phyloP scores from a whole-genome alignment of 2,888 invertebrate genomes.

The Diachrysia chrysitis region DNA sequence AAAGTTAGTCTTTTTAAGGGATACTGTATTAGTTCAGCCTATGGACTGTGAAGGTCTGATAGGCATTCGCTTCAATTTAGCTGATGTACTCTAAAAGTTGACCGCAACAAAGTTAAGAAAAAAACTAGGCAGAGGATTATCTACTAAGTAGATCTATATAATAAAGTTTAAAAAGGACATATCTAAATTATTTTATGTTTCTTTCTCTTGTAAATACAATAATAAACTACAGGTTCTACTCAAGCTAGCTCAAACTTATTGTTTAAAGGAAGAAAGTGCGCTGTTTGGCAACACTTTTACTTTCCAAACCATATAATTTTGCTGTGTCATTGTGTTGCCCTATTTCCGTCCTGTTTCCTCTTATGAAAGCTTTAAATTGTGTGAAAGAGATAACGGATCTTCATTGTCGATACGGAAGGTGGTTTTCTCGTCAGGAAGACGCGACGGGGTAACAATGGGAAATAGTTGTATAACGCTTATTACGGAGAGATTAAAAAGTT shows the following conservation, averaged over 20 bases:
- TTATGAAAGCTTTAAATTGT: constrained; percentile 50
- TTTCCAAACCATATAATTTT: constrained; percentile 50
- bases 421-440: constrained; percentile 53
- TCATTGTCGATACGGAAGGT: constrained; percentile 54
- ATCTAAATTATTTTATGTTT: too few species aligned
- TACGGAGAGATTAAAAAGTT: constrained; percentile 36
- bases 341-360: constrained; percentile 59
- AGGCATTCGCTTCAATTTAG: too few species aligned
- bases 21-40: too few species aligned
- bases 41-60: too few species aligned
- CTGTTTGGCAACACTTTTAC: constrained; percentile 52
- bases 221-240: background rate
- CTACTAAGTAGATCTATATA: too few species aligned
- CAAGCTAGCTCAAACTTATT: background rate
- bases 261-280: constrained; percentile 15
- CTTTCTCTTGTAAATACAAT: too few species aligned
- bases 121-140: too few species aligned
- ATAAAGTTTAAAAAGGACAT: too few species aligned
- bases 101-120: too few species aligned
- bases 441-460: constrained; percentile 55
- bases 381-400: constrained; percentile 62
- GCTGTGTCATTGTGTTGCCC: constrained; percentile 50
- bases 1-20: too few species aligned
- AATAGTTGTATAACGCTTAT: constrained; percentile 50
- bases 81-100: too few species aligned